Base-by-base conservation (phyloP, 2,888 invertebrate genomes). In the Anthophora plumipes region DNA sequence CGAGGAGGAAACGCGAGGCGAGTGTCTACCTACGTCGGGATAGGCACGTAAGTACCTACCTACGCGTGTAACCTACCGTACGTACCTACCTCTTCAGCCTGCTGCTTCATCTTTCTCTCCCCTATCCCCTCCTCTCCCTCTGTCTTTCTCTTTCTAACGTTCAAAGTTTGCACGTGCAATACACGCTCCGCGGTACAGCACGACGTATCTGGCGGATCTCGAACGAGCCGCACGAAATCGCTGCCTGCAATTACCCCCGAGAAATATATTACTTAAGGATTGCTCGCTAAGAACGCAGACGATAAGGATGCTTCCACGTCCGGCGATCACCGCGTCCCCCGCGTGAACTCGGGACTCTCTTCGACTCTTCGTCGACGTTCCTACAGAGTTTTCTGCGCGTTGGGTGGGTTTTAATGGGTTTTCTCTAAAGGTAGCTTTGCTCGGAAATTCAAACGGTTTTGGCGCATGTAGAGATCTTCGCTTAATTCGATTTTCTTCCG, bases 191-290 rank as follows among this genome's bases (percentile, higher is more conserved):
- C 60, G 71, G 74, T 71, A 80, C 79, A 54, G 75, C 71, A 64
- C 75, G 67, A 75, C 82, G 85, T 86, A 86, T 87, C 88, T 78
- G 85, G 69, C 78, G 84, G 82, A 87, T 87, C 87, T 87, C 80
- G 88, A 88, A 85, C 88, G 88, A 85, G 86, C 88, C 80, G 86
- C 87, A 87, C 87, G 87, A 87, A 87, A 88, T 87, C 88, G 87
- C 80, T 85, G 85, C 77, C 88, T 87, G 87, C 87, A 88, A 88
- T 88, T 88, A 88, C 85, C 87, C 83, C 82, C 79, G 84, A 77
- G 88, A 86, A 84, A 87, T 87, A 87, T 88, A 87, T 87, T 87
- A 88, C 87, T 84, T 88, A 85, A 82, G 88, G 78, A 88, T 88
- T 74, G 74, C 81, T 66, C 85, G 73, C 70, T 72, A 80, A 66